Conservation (phyloP, 2,113 vertebrate genomes). For the Amblyornis subalaris region DNA sequence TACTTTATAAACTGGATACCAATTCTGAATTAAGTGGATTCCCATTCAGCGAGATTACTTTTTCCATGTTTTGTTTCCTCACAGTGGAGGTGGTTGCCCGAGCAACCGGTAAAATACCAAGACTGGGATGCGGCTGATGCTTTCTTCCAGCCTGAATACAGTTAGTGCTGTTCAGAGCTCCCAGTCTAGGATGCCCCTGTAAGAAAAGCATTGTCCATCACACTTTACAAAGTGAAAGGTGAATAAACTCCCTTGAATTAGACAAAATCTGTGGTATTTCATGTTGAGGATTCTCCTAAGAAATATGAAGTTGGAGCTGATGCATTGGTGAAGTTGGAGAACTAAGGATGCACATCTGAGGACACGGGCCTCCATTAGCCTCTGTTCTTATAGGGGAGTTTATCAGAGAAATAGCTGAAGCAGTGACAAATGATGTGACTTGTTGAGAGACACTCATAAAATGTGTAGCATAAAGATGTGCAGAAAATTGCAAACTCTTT, state of each 20-base stretch:
- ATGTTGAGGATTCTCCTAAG: neutral
- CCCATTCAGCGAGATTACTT: conserved; percentile 21
- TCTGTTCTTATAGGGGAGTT: neutral
- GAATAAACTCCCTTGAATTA: neutral
- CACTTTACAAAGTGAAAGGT: neutral
- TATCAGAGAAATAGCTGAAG: neutral
- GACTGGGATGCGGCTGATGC: neutral
- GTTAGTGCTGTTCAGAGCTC: neutral
- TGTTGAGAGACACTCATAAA: neutral
- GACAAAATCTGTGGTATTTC: neutral
- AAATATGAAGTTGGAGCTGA: neutral
- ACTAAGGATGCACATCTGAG: neutral
- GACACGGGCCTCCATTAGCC: neutral
- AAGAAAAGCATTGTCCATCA: neutral
- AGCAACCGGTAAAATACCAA: conserved; percentile 26
- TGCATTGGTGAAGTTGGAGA: neutral
- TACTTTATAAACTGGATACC: neutral
- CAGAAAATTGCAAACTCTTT: neutral
- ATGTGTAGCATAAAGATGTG: accelerated
- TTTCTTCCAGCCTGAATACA: neutral
- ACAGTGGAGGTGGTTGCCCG: conserved; percentile 31
- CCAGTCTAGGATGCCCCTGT: accelerated
- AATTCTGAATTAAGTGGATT: conserved; percentile 2
- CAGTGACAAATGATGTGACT: neutral
- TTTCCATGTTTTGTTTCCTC: neutral